A percentile compares a stretch with the other conserved stretches of the same genome.
Evolutionary conservation across 2,797 vertebrate species (phyloP).

Genomic region (Ptychadena robeensis): DNA sequence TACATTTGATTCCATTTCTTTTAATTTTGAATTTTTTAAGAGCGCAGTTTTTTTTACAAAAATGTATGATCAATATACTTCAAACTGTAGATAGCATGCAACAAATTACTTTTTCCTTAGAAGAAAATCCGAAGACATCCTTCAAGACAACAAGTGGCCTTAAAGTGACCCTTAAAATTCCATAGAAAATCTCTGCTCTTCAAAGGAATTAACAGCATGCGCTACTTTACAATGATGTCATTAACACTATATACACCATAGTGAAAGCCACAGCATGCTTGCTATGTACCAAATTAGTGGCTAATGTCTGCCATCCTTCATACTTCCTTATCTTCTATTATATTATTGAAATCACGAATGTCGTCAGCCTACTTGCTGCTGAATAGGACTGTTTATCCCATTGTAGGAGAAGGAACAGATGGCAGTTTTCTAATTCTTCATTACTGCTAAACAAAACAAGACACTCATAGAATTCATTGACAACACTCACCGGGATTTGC

Average conservation of each 20-base stretch:
- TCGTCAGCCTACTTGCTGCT: slow-evolving; percentile 14
- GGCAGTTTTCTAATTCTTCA: slow-evolving; percentile 64
- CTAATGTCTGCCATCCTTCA: slow-evolving; percentile 8
- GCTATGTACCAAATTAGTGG: slow-evolving; percentile 1
- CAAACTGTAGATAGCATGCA: too few species aligned
- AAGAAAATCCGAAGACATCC: background rate
- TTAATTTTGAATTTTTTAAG: too few species aligned
- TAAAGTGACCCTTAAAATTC: background rate
- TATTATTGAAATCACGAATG: slow-evolving; percentile 8
- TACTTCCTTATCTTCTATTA: background rate
- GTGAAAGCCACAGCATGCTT: background rate
- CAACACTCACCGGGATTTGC: slow-evolving; percentile 35
- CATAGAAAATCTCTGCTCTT: too few species aligned
- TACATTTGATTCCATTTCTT: too few species aligned
- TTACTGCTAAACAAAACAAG: slow-evolving; percentile 55
- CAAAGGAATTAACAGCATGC: background rate
- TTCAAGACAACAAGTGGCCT: background rate
- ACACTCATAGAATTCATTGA: slow-evolving; percentile 51
- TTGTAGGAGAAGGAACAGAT: slow-evolving; percentile 65
- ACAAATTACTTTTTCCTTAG: background rate
- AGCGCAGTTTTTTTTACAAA: too few species aligned
- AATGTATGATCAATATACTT: too few species aligned
- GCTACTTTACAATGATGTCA: background rate
- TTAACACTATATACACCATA: background rate
- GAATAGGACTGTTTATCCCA: slow-evolving; percentile 63